Evolutionary conservation across 2,888 invertebrate species (phyloP), one percentile per base, ranked within the genome.

Genomic region (Onthophagus sagittarius): DNA sequence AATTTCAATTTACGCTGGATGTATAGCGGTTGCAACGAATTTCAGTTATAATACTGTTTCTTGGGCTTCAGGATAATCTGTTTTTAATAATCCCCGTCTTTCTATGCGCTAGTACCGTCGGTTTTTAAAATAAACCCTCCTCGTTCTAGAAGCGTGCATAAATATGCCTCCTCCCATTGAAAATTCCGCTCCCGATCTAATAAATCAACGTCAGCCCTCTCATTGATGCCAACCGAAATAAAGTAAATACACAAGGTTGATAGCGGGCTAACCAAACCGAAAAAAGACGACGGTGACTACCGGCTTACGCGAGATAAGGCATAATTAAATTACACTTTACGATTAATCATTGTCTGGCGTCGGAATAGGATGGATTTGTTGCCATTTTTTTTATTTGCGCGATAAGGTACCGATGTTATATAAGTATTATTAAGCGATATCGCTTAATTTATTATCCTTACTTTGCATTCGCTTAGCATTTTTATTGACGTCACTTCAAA

Each of bases 281-380:
- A 65, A 65, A 67, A 67, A 67, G 32, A 67, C 67, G 32, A 67
- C 67, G 23, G 32, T 31, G 67, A 67, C 31, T 31, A 23, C 67
- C 67, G 67, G 67, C 67, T 53, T 53, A 53, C 64, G 33, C 32
- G 39, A 72, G 72, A 72, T 72, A 72, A 72, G 72, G 64, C 39
- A 64, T 72, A 72, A 72, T 72, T 72, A 72, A 72, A 72, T 72
- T 72, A 72, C 72, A 72, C 31, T 33, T 39, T 65, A 63, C 64
- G 64, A 72, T 72, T 72, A 72, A 72, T 72, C 72, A 72, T 72
- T 72, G 72, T 72, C 72, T 15, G 62, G 9, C 39, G 39, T 7
- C 39, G 39, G 39, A 53, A 53, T 11, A 11, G 39, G 39, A 53
- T 53, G 39, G 39, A 53, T 53, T 53, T 53, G 39, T 53, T 53